Base-by-base conservation (phyloP, 1,140 invertebrate species). In the Drosophila ambigua region DNA sequence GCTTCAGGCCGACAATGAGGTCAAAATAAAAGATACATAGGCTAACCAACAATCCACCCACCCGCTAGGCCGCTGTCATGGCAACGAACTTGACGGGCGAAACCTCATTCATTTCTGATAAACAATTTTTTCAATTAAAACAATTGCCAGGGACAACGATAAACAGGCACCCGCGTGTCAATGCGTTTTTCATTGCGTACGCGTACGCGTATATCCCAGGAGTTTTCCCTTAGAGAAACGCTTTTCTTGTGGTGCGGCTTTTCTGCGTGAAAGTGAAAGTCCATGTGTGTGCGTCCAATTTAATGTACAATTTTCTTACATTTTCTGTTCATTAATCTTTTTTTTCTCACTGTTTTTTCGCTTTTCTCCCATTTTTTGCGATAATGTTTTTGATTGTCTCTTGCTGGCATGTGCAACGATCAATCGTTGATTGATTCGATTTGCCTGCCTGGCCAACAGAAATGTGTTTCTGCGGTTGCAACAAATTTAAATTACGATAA, bases 261-360 rank as follows among this genome's bases (percentile, higher is more conserved):
- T 53, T 44, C 51, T 54, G 5, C 31, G 48, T 31, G 62, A 79
- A 79, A 82, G 77, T 71, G 77, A 84, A 84, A 84, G 80, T 85
- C 53, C 62, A 61, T 77, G 67, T 54, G 66, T 39, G 59, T 60
- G 48, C 41, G 46, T 24, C 58, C 80, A 72, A 79, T 81, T 81
- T 74, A 66, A 64, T 79, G 72, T 68, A 67, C 76, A 84, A 39
- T 39, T 39, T 39, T 39, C 35, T 5, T 39, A 39, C 35, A 39
- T 39, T 84, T 84, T 74, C 51, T 77, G 73, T 74, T 85, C 77
- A 85, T 85, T 80, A 85, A 85, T 85, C 77, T 84, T 66, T 77
- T 57, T 45, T 75, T 69, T 75, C 39, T 50, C n/a, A 46, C 45
- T 28, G 54, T 16, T 78, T 77, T 83, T 61, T 59, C 60, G 31